A percentile compares a stretch with the other conserved stretches of the same genome.
Evolutionary conservation across 2,888 invertebrate genomes (phyloP).

Genomic region (Hermaeophaga mercurialis): DNA sequence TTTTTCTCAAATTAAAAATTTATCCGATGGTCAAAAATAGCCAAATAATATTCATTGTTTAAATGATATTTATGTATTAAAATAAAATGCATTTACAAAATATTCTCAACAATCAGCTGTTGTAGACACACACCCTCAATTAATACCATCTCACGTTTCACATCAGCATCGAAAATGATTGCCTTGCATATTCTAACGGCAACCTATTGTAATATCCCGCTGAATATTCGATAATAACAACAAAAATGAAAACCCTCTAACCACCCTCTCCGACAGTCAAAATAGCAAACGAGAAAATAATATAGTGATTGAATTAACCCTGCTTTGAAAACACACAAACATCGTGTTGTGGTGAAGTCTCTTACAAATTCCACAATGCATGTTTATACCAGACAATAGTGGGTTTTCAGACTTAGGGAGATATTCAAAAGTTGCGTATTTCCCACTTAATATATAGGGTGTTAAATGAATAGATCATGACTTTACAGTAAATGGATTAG

Average conservation of each 20-base stretch:
- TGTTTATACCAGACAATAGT: conserved; percentile 28
- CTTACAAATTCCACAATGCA: conserved; percentile 33
- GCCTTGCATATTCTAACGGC: conserved; percentile 33
- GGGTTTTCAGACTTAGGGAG: conserved; percentile 17
- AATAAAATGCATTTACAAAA: too few relatives aligned
- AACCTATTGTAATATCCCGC: conserved; percentile 30
- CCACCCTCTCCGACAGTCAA: conserved; percentile 49
- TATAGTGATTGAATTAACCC: conserved; percentile 50
- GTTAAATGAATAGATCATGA: conserved; percentile 8
- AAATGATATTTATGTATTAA: too few relatives aligned
- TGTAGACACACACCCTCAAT: not conserved
- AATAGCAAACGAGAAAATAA: conserved; percentile 53
- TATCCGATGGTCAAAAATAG: too few relatives aligned
- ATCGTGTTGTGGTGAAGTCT: conserved; percentile 29
- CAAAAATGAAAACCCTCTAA: conserved; percentile 13
- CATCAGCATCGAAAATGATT: conserved; percentile 16
- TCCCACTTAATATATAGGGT: conserved; percentile 4
- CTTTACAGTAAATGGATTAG: conserved; percentile 3
- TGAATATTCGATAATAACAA: conserved; percentile 18
- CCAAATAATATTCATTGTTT: too few relatives aligned
- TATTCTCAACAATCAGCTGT: too few relatives aligned
- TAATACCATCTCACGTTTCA: not conserved
- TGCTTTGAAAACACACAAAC: conserved; percentile 32
- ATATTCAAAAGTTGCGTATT: conserved; percentile 20
- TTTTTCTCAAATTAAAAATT: too few relatives aligned